Conservation (phyloP, 1,140 invertebrate species). For the Diorhabda sublineata region DNA sequence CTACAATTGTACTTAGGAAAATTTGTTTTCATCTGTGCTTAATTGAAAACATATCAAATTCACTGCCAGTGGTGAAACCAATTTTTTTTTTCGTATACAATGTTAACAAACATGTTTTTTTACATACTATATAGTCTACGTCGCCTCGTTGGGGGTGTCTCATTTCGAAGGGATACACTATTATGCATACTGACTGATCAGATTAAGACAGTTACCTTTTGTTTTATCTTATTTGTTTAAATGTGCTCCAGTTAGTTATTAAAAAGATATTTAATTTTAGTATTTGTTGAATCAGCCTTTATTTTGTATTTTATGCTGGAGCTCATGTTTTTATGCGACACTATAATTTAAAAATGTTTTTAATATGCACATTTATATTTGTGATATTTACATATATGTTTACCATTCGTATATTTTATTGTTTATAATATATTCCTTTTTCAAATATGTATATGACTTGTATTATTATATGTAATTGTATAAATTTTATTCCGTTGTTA, state of each 20-base stretch:
- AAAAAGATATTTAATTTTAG: neutral
- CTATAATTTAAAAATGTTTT: slow-evolving; percentile 12
- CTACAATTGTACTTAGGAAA: no score
- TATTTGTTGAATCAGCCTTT: neutral
- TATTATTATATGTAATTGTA: slow-evolving; percentile 18
- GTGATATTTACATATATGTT: slow-evolving; percentile 22
- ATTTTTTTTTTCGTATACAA: no score
- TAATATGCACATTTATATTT: slow-evolving; percentile 20
- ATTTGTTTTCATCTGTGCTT: no score
- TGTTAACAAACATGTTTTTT: no score
- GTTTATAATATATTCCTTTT: slow-evolving; percentile 19
- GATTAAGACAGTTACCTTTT: neutral
- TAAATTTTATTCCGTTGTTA: slow-evolving; percentile 23
- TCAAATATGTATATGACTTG: slow-evolving; percentile 12
- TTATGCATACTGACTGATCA: neutral
- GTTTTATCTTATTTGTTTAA: neutral
- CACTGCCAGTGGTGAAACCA: no score
- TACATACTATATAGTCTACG: no score
- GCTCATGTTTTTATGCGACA: neutral
- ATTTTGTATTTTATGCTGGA: neutral
- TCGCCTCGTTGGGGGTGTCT: no score
- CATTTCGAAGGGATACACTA: neutral
- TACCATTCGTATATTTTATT: slow-evolving; percentile 22
- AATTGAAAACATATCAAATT: no score
- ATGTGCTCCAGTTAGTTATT: neutral